Base-by-base conservation (phyloP, 2,113 vertebrate species). In the Probosciger aterrimus region DNA sequence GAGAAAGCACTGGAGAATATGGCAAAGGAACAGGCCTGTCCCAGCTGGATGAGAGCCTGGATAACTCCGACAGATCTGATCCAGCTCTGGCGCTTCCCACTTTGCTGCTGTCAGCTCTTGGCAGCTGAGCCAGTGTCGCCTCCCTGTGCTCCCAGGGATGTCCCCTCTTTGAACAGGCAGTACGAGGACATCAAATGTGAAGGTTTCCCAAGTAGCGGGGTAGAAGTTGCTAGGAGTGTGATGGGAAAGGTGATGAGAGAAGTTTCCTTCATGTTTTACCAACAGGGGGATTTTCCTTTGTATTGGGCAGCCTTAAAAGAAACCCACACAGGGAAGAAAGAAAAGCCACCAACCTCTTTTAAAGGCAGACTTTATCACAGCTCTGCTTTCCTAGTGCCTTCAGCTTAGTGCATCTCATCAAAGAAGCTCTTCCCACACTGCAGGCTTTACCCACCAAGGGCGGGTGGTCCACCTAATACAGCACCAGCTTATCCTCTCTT, bases 21-120 rank as follows among this genome's bases (percentile, higher is more conserved):
- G 35, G 85, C 74, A 55, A 39, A 87, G 91, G n/a, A 92, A 11
- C 43, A 44, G 44, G 49, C 43, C n/a, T 92, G 59, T 31, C 73
- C 92, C 84, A 78, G 77, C 92, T 86, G 90, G 90, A 53, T 68
- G 92, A n/a, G 83, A 92, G 91, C 77, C 93, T 87, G 93, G 74
- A 65, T 64, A 73, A 47, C 57, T 47, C 86, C 22, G 14, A 64
- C 65, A 86, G 88, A 88, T 86, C 79, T 86, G 35, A 64, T 35
- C 82, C 86, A 91, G 84, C 87, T 53, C 23, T 71, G 89, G 71
- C 31, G 0, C 49, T 25, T 82, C 83, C 62, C 52, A 53, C 31
- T 19, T 62, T 35, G 55, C 68, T 67, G 85, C 85, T 3, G 41
- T 62, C 95, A 94, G 88, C 49, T 63, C 71, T 49, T 14, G 50